phyloP scores from a whole-genome alignment of 2,797 vertebrate species.

The Simalia tracyae region DNA sequence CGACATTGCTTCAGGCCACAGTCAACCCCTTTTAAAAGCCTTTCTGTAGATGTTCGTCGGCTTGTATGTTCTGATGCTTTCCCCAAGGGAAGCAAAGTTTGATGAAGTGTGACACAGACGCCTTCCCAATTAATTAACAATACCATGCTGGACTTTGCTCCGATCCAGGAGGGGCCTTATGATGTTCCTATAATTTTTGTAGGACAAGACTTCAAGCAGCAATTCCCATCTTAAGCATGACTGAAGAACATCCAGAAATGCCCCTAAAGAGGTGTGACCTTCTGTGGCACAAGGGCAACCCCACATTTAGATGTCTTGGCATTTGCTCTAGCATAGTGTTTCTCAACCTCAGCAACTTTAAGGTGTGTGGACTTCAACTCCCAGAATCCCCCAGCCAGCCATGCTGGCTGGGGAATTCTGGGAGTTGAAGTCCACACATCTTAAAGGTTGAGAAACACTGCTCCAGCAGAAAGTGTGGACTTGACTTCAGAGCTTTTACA shows the following conservation, averaged over 20 bases:
- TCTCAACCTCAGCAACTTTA: not conserved
- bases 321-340: not conserved
- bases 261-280: rapidly evolving
- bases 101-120: not conserved
- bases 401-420: too few relatives aligned
- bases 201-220: not conserved
- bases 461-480: too few relatives aligned
- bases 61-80: not conserved
- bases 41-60: not conserved
- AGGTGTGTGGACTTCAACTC: not conserved
- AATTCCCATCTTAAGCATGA: too few relatives aligned
- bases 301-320: not conserved
- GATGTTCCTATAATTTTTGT: not conserved
- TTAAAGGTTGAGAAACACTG: too few relatives aligned
- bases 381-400: not conserved
- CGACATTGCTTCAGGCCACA: not conserved
- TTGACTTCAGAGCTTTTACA: too few relatives aligned
- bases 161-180: not conserved
- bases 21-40: not conserved
- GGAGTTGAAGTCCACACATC: too few relatives aligned
- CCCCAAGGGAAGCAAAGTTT: too few relatives aligned
- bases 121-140: not conserved
- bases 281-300: not conserved
- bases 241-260: too few relatives aligned
- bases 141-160: rapidly evolving